phyloP scores from a whole-genome alignment of 2,797 vertebrate species.

The Chiroxiphia lanceolata region DNA sequence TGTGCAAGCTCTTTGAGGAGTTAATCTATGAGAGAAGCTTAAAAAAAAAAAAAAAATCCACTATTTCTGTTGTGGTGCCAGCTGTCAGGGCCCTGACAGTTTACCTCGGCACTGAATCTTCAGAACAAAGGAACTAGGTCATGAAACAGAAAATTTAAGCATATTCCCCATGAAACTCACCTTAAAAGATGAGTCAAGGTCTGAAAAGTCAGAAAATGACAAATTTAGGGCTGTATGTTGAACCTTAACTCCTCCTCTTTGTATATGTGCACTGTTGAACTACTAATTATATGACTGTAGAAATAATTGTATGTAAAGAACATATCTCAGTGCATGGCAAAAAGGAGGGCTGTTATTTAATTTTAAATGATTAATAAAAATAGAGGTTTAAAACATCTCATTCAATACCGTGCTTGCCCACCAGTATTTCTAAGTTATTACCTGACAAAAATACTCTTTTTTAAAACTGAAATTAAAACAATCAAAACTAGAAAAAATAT shows the following conservation, averaged over 20 bases:
- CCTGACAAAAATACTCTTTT: background rate
- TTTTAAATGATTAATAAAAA: background rate
- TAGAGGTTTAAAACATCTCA: background rate
- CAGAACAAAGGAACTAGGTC: slow-evolving; percentile 58
- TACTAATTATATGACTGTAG: background rate
- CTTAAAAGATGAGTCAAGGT: slow-evolving; percentile 19
- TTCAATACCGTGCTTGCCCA: background rate
- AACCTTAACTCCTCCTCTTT: background rate
- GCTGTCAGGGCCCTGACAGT: slow-evolving; percentile 60
- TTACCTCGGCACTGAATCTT: slow-evolving; percentile 7
- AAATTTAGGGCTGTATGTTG: background rate
- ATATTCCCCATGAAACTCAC: slow-evolving; percentile 18
- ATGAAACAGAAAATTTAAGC: slow-evolving; percentile 53
- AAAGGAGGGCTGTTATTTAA: background rate
- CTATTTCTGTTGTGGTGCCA: slow-evolving; percentile 41
- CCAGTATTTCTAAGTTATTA: background rate
- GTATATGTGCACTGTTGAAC: background rate
- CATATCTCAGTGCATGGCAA: background rate
- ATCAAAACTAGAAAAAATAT: background rate
- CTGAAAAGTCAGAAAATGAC: background rate
- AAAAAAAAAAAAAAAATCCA: background rate
- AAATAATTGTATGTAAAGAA: slow-evolving; percentile 7
- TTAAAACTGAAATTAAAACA: background rate
- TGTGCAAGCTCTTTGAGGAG: slow-evolving; percentile 42
- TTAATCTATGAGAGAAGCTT: slow-evolving; percentile 55